A percentile compares a stretch with the other conserved stretches of the same genome.
Evolutionary conservation across 2,113 vertebrate genomes (phyloP).

Genomic region (Colinus virginianus): DNA sequence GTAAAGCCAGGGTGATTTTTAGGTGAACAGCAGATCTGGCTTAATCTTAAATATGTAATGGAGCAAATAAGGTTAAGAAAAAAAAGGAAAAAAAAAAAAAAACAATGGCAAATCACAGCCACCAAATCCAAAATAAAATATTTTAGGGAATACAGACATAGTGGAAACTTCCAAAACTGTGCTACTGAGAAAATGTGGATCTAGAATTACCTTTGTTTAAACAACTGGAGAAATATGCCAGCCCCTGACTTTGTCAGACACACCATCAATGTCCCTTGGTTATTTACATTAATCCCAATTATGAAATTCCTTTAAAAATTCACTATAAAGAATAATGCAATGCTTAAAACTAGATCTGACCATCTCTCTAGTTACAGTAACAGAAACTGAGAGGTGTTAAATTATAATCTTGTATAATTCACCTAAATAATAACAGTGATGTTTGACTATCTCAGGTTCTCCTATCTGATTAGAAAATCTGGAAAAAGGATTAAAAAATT

Average conservation of each 20-base stretch:
- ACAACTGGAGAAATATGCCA: neutral
- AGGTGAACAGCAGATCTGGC: conserved; percentile 41
- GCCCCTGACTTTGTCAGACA: neutral
- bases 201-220: neutral
- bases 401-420: too few relatives aligned
- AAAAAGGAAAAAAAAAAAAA: neutral
- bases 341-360: neutral
- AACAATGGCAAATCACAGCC: conserved; percentile 61
- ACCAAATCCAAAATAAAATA: conserved; percentile 50
- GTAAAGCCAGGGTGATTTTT: conserved; percentile 56
- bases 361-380: neutral
- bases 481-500: neutral
- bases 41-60: conserved; percentile 54
- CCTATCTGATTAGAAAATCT: neutral
- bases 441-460: too few relatives aligned
- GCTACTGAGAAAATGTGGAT: neutral
- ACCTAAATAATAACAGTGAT: neutral
- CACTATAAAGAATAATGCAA: neutral
- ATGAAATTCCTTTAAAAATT: neutral
- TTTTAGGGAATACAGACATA: conserved; percentile 1
- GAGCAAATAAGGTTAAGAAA: conserved; percentile 59
- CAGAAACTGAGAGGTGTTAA: neutral
- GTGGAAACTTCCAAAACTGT: conserved; percentile 23
- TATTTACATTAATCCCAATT: neutral
- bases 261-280: neutral